phyloP scores from a whole-genome alignment of 2,797 vertebrate species.

The Erethizon dorsatum region DNA sequence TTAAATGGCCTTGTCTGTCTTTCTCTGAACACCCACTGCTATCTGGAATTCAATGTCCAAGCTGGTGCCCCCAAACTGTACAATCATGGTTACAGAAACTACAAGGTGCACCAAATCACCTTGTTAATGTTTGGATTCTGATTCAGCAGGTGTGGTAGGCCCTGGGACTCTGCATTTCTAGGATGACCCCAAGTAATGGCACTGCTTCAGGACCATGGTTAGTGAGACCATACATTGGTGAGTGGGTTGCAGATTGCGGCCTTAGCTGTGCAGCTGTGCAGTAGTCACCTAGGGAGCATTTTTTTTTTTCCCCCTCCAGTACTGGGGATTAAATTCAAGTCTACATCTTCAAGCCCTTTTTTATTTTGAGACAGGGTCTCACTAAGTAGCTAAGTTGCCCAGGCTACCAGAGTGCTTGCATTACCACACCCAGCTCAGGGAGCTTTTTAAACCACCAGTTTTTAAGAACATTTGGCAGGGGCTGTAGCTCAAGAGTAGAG shows the following conservation, averaged over 20 bases:
- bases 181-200: neutral
- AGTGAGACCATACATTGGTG: neutral
- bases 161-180: neutral
- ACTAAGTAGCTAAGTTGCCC: neutral
- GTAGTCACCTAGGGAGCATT: neutral
- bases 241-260: neutral
- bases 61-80: neutral
- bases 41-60: neutral
- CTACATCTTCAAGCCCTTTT: neutral
- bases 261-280: neutral
- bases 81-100: neutral
- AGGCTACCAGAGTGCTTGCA: neutral
- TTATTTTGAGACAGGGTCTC: neutral
- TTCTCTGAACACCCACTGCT: neutral
- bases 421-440: neutral
- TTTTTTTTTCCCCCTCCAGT: neutral
- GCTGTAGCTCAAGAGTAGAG: neutral
- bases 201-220: neutral
- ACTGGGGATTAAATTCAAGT: neutral
- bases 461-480: neutral
- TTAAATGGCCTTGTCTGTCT: neutral
- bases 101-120: fast-evolving
- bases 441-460: neutral
- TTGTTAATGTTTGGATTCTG: neutral
- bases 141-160: neutral